Conservation (phyloP, 2,113 vertebrate genomes). For the Vicugna pacos region DNA sequence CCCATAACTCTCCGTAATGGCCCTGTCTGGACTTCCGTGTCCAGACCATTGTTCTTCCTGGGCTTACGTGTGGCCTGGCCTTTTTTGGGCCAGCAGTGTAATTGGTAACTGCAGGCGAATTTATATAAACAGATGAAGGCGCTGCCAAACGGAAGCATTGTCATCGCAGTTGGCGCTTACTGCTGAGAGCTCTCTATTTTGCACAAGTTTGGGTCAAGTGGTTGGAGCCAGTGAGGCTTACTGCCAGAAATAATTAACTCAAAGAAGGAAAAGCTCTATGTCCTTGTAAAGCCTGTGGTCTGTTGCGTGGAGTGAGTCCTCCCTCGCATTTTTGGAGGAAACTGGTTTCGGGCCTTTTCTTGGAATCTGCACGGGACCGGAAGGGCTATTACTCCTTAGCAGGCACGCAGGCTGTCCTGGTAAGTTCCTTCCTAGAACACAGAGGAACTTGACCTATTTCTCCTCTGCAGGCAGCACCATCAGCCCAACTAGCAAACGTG, state of each 20-base stretch:
- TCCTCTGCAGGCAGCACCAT: not conserved
- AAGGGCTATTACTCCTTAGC: slow-evolving; percentile 22
- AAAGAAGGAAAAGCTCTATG: not conserved
- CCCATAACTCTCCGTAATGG: slow-evolving; percentile 65
- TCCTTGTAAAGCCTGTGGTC: not conserved
- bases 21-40: slow-evolving; percentile 70
- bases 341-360: not conserved
- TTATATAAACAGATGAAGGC: slow-evolving; percentile 80
- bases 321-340: not conserved
- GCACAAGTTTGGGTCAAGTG: slow-evolving; percentile 39
- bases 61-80: slow-evolving; percentile 79
- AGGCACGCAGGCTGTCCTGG: not conserved
- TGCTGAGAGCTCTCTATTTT: slow-evolving; percentile 58
- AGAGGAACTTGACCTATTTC: not conserved
- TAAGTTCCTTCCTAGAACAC: not conserved
- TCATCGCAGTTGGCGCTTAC: slow-evolving; percentile 56
- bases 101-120: slow-evolving; percentile 83
- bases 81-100: slow-evolving; percentile 78
- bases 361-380: not conserved
- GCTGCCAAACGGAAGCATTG: slow-evolving; percentile 41
- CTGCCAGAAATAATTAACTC: slow-evolving; percentile 42
- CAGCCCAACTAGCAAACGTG: not conserved
- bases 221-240: slow-evolving; percentile 59
- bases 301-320: no score
- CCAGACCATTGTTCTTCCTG: slow-evolving; percentile 53